A percentile compares a stretch with the other conserved stretches of the same genome.
Conservation (phyloP, 2,113 vertebrate species). For the Zosterops borbonicus region DNA sequence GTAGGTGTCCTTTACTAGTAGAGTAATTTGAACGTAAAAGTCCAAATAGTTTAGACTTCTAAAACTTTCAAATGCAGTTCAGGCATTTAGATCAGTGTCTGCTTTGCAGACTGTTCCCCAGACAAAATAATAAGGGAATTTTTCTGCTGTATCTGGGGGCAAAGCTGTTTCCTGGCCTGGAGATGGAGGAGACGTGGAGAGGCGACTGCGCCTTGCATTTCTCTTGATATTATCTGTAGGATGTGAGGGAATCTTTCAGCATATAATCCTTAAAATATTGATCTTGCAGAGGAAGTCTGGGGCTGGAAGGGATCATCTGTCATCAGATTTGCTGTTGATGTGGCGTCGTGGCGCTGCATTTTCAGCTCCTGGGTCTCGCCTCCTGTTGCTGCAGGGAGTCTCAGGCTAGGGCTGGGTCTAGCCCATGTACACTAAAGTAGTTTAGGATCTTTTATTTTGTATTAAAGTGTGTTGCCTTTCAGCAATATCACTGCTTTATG, state of each 20-base stretch:
- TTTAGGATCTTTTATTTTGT: not conserved
- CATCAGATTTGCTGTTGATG: not conserved
- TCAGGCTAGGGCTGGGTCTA: not conserved
- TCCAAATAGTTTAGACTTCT: not conserved
- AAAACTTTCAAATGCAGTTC: not conserved
- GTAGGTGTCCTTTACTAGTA: not conserved
- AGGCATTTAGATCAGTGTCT: not conserved
- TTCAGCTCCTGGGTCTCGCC: not conserved
- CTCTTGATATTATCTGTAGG: not conserved
- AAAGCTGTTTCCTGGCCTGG: not conserved
- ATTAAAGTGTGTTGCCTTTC: not conserved
- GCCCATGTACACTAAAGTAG: rapidly evolving
- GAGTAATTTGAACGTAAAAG: not conserved
- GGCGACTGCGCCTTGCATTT: not conserved
- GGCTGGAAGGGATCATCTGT: not conserved
- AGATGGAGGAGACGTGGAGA: not conserved
- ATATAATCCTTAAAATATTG: not conserved
- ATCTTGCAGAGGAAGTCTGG: not conserved
- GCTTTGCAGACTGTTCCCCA: not conserved
- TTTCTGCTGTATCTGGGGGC: not conserved
- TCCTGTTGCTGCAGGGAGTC: not conserved
- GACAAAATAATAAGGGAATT: not conserved
- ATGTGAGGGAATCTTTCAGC: slow-evolving; percentile 2
- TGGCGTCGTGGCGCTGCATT: not conserved
- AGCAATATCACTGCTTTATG: not conserved